Base-by-base conservation (phyloP, 2,113 vertebrate genomes). In the Peucedramus taeniatus region DNA sequence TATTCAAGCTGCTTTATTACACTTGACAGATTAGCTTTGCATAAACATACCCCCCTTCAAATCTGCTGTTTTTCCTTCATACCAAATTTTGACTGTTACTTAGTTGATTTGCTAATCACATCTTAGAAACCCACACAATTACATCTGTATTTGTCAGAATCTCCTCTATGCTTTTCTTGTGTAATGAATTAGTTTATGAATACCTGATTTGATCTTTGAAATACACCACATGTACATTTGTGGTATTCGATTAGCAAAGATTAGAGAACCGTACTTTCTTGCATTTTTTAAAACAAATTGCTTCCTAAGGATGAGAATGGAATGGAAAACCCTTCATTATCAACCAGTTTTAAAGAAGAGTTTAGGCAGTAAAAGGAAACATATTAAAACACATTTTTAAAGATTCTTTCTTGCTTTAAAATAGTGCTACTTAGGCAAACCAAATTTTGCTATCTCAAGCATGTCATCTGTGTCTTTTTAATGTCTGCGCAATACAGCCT, bases 1-100 rank as follows among this genome's bases (percentile, higher is more conserved):
- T 98, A 98, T 98, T 98, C 98, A 98, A 97, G 98, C 97, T 97
- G 98, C 97, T 98, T 98, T 98, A 98, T 98, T 98, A 98, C 97
- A 98, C 98, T 98, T 98, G 98, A 98, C 98, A 98, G 98, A 98
- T 98, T 98, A 98, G 97, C 97, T 98, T 97, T 98, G 97, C 98
- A 98, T 98, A 98, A 98, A 98, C 97, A 98, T 91, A 96, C 95
- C 97, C 94, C 90, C 82, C 86, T 91, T 96, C 79, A 92, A 95
- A 95, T 95, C 81, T 94, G 49, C 96, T 95, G 75, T 80, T 94
- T 92, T 96, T 96, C 79, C 93, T 93, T 89, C 45, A 3, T 95
- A 97, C 98, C 82, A 96, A 96, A 96, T 98, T 96, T 97, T 97
- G 96, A 97, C 95, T 98, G 94, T 97, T 98, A 97, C 95, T 98